These are phyloP conservation scores for Cyanoliseus patagonus DNA, from an alignment of 2,113 vertebrate genomes.

Conservation along the genomic window DNA sequence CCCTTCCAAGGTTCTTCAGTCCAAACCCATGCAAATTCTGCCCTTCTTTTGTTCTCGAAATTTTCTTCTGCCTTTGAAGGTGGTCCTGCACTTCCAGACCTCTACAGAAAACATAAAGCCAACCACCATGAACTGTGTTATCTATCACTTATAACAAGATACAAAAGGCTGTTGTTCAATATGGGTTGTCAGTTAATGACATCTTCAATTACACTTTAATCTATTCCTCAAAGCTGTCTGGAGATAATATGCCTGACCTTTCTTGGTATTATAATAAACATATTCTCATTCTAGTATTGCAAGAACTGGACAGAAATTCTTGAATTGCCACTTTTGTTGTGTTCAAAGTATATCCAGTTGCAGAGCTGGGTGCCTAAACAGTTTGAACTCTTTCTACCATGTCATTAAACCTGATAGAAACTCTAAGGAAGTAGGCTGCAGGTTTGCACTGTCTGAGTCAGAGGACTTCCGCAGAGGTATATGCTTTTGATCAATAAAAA, in stretches of 20 bases:
- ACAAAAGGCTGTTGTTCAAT: neutral
- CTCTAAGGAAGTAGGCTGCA: neutral
- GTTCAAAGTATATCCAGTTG: neutral
- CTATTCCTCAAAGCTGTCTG: neutral
- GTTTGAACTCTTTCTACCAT: neutral
- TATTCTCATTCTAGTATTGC: neutral
- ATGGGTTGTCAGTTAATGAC: neutral
- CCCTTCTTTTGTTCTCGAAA: neutral
- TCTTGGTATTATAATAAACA: neutral
- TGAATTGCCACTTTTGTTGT: neutral
- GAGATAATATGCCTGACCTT: neutral
- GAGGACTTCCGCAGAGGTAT: neutral
- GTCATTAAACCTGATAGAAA: neutral
- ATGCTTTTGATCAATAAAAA: neutral
- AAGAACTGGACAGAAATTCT: neutral
- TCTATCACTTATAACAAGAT: neutral
- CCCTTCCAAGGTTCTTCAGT: neutral
- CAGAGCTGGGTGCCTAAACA: neutral
- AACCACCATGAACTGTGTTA: neutral
- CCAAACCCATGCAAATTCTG: neutral
- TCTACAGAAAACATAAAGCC: neutral
- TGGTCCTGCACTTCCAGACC: neutral
- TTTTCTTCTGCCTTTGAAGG: neutral
- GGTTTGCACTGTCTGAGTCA: neutral
- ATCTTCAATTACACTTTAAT: neutral